Conservation (phyloP, 2,797 vertebrate genomes). For the Macroramphosus scolopax region DNA sequence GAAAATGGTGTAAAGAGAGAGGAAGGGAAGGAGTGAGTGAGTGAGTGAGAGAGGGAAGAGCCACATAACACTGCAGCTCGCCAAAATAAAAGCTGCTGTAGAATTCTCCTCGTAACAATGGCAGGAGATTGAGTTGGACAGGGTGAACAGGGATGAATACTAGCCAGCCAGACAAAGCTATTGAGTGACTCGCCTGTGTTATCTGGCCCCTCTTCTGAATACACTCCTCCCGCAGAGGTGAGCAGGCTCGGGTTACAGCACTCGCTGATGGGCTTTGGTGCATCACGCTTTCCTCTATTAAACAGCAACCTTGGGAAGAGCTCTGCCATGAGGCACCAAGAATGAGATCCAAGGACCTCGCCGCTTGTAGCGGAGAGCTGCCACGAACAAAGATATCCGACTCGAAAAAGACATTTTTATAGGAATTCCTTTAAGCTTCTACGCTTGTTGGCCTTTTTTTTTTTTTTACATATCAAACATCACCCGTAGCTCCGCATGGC, state of each 20-base stretch:
- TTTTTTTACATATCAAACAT: constrained; percentile 24
- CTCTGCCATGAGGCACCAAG: no score
- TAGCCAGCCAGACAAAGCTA: constrained; percentile 63
- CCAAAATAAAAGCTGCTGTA: constrained; percentile 61
- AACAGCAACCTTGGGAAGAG: constrained; percentile 11
- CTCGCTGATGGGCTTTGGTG: constrained; percentile 38
- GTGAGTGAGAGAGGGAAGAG: constrained; percentile 32
- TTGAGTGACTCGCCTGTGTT: constrained; percentile 56
- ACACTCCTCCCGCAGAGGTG: constrained; percentile 43
- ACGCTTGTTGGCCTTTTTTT: no score
- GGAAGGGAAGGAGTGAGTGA: no score
- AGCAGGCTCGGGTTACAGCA: constrained; percentile 54
- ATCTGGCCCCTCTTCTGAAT: constrained; percentile 52
- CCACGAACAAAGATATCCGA: no score
- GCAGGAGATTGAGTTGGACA: constrained; percentile 74
- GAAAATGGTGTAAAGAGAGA: constrained; percentile 27
- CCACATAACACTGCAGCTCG: constrained; percentile 37
- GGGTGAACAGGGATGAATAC: constrained; percentile 67
- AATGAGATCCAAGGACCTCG: constrained; percentile 9
- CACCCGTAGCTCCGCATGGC: constrained; percentile 1
- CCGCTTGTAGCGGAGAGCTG: no score
- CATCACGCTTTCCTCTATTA: constrained; percentile 33
- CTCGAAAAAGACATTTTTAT: not conserved
- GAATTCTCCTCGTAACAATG: constrained; percentile 66
- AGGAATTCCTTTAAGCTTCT: not conserved